phyloP scores from a whole-genome alignment of 2,888 invertebrate species.

The Dione vanillae region DNA sequence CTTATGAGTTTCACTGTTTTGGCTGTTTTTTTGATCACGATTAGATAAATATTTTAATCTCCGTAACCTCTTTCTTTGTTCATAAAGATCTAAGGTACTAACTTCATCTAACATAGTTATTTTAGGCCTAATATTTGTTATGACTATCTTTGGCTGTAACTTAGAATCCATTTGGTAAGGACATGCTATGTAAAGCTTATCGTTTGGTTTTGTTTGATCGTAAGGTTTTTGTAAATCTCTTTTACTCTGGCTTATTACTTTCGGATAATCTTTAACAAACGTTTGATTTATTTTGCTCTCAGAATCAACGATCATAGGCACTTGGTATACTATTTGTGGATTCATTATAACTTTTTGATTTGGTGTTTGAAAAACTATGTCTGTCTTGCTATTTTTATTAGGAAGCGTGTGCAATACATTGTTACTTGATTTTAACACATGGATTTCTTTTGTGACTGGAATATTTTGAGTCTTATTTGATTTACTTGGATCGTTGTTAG shows the following conservation, averaged over 20 bases:
- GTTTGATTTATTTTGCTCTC: constrained; percentile 63
- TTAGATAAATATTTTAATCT: constrained; percentile 71
- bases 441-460: constrained; percentile 61
- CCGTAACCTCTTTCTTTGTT: constrained; percentile 77
- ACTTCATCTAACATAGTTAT: constrained; percentile 65
- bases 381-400: constrained; percentile 64
- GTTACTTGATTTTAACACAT: constrained; percentile 66
- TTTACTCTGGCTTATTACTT: constrained; percentile 55
- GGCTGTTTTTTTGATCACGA: constrained; percentile 54
- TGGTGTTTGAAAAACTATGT: constrained; percentile 62
- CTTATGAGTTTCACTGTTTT: constrained; percentile 54
- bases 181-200: constrained; percentile 70
- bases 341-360: constrained; percentile 71
- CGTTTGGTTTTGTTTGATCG: constrained; percentile 62
- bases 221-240: constrained; percentile 60
- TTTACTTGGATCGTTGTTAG: constrained; percentile 54
- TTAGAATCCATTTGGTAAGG: constrained; percentile 74
- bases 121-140: constrained; percentile 68
- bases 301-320: constrained; percentile 69
- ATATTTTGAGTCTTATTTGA: constrained; percentile 52
- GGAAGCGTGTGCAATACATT: constrained; percentile 64
- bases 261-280: constrained; percentile 59
- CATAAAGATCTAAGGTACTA: constrained; percentile 82
- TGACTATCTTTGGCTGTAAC: constrained; percentile 70
- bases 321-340: constrained; percentile 74